A percentile compares a stretch with the other conserved stretches of the same genome.
phyloP scores from a whole-genome alignment of 2,113 vertebrate species.

The Taxidea taxus region DNA sequence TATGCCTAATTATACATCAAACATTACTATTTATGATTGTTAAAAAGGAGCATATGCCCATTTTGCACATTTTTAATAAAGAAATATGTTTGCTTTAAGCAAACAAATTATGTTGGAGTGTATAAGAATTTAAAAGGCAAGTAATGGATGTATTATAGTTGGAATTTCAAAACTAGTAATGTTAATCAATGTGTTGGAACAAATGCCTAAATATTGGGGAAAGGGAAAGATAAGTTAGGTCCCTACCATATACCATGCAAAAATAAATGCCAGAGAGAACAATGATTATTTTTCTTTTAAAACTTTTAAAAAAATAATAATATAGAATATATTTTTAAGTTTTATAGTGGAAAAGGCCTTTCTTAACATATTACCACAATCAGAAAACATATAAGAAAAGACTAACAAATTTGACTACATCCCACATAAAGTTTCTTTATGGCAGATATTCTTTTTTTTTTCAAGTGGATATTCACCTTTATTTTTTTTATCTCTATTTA shows the following conservation, averaged over 20 bases:
- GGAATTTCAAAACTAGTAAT: conserved; percentile 28
- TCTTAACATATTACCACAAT: not conserved
- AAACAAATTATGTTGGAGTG: not conserved
- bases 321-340: not conserved
- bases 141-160: not conserved
- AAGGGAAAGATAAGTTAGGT: not conserved
- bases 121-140: not conserved
- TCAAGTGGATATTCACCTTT: not conserved
- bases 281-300: not conserved
- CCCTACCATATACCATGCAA: not conserved
- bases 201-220: not conserved
- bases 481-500: not conserved
- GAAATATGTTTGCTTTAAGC: conserved; percentile 32
- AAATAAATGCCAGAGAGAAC: not conserved
- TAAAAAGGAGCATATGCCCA: not conserved
- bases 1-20: conserved; percentile 14
- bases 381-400: not conserved
- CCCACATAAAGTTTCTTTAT: not conserved
- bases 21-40: not conserved
- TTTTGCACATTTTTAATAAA: conserved; percentile 38
- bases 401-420: not conserved
- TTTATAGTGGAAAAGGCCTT: not conserved
- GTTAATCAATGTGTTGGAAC: not conserved
- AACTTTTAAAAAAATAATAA: not conserved
- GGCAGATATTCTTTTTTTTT: not conserved